A percentile compares a stretch with the other conserved stretches of the same genome.
phyloP scores from a whole-genome alignment of 2,113 vertebrate species.

The Typhlomys cinereus region DNA sequence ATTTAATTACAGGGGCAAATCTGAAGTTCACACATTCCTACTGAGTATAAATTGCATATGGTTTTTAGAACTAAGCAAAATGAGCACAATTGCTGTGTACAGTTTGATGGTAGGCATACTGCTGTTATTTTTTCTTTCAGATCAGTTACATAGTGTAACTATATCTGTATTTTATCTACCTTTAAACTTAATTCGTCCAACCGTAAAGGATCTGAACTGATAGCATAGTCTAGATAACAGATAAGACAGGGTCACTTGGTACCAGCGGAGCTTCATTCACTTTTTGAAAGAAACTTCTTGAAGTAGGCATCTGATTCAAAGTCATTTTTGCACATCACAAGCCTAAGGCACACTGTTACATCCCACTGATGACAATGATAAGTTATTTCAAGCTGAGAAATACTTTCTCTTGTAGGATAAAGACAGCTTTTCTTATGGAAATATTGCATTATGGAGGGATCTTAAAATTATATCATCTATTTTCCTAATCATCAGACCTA shows the following conservation, averaged over 20 bases:
- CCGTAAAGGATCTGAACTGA: constrained; percentile 74
- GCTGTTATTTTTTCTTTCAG: constrained; percentile 68
- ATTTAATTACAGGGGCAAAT: constrained; percentile 27
- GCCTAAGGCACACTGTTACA: constrained; percentile 33
- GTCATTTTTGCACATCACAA: constrained; percentile 40
- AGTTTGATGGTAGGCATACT: constrained; percentile 50
- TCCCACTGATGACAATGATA: constrained; percentile 43
- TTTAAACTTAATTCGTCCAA: constrained; percentile 76
- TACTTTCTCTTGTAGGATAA: constrained; percentile 48
- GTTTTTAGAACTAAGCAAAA: constrained; percentile 49
- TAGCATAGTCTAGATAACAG: constrained; percentile 71
- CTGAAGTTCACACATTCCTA: neutral
- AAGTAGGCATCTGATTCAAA: constrained; percentile 46
- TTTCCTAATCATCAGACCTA: constrained; percentile 32
- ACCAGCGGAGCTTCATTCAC: constrained; percentile 60
- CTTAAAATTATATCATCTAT: neutral
- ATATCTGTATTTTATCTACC: constrained; percentile 75
- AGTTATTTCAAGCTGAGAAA: constrained; percentile 50
- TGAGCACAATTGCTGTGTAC: constrained; percentile 1
- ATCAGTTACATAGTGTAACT: constrained; percentile 76
- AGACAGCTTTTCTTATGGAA: constrained; percentile 36
- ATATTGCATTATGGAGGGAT: neutral
- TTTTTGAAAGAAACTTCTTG: constrained; percentile 68
- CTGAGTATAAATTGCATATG: neutral
- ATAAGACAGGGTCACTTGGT: constrained; percentile 69